A percentile compares a stretch with the other conserved stretches of the same genome.
phyloP scores from a whole-genome alignment of 2,113 vertebrate genomes.

The Gasterosteus aculeatus region DNA sequence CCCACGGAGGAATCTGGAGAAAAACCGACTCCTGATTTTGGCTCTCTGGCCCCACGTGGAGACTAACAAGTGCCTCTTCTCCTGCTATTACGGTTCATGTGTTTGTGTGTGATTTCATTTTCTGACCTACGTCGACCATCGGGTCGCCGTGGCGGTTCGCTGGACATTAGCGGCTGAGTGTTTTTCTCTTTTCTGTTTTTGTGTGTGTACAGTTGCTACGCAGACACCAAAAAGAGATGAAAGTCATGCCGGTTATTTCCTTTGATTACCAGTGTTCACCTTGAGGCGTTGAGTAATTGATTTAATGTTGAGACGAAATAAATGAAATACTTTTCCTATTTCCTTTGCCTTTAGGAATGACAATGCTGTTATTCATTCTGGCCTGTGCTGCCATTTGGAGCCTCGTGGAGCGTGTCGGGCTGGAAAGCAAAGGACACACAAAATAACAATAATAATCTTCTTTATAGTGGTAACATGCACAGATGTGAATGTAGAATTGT shows the following conservation, averaged over 20 bases:
- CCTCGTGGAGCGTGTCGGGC: background rate
- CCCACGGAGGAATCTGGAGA: conserved; percentile 31
- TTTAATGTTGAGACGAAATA: conserved; percentile 61
- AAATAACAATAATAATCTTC: background rate
- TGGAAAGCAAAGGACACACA: background rate
- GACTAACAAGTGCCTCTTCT: conserved; percentile 5
- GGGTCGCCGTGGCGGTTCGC: conserved; percentile 22
- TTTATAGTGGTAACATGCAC: background rate
- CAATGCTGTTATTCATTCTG: conserved; percentile 38
- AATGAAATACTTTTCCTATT: conserved; percentile 56
- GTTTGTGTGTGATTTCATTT: conserved; percentile 27
- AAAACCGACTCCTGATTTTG: conserved; percentile 24
- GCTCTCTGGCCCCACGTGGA: background rate
- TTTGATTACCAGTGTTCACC: conserved; percentile 63
- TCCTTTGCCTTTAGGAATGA: conserved; percentile 30
- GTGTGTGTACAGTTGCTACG: conserved; percentile 14
- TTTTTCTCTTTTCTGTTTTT: background rate
- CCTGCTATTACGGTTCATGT: conserved; percentile 24
- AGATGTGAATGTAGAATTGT: background rate
- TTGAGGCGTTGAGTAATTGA: conserved; percentile 56
- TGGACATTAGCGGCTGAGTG: background rate
- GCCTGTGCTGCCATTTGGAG: conserved; percentile 18
- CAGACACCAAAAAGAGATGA: conserved; percentile 38
- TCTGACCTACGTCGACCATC: conserved; percentile 49
- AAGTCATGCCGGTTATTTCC: conserved; percentile 37